Evolutionary conservation across 2,888 invertebrate species (phyloP).

Genomic region (Brachypalpus laphriformis): DNA sequence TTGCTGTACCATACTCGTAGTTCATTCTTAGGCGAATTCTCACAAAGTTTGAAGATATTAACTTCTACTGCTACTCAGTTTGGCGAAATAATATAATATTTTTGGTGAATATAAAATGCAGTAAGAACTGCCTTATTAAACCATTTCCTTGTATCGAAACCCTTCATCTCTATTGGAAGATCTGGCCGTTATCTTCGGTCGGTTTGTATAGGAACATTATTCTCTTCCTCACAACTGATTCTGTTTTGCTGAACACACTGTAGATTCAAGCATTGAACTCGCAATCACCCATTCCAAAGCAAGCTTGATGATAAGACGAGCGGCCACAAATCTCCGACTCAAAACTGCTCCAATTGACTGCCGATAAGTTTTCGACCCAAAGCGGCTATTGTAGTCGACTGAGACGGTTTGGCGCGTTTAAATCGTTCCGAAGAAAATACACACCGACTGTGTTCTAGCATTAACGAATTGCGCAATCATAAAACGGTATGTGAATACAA

Average conservation of each 20-base stretch:
- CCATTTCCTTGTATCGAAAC: too few species aligned
- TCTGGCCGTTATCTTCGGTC: too few species aligned
- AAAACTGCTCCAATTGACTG: conserved; percentile 7
- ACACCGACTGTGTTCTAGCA: background rate
- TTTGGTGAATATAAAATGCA: too few species aligned
- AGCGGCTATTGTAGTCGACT: conserved; percentile 15
- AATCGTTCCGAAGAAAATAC: conserved; percentile 12
- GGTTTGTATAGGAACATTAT: too few species aligned
- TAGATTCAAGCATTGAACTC: conserved; percentile 26
- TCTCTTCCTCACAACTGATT: too few species aligned
- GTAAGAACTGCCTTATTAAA: too few species aligned
- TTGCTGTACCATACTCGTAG: too few species aligned
- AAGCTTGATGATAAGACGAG: conserved; percentile 47
- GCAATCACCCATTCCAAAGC: conserved; percentile 36
- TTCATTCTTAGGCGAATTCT: too few species aligned
- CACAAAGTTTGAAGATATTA: too few species aligned
- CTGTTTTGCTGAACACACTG: conserved; percentile 21
- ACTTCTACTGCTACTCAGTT: too few species aligned
- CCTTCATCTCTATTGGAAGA: too few species aligned
- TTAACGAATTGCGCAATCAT: conserved; percentile 20
- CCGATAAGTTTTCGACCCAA: conserved; percentile 24
- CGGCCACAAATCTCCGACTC: conserved; percentile 45
- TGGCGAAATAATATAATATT: too few species aligned
- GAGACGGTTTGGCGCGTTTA: conserved; percentile 38
- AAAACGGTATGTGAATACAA: conserved; percentile 19